Percentiles rank a stretch among this genome's conserved stretches.
phyloP scores from a whole-genome alignment of 2,797 vertebrate genomes.

The Vespertilio murinus region DNA sequence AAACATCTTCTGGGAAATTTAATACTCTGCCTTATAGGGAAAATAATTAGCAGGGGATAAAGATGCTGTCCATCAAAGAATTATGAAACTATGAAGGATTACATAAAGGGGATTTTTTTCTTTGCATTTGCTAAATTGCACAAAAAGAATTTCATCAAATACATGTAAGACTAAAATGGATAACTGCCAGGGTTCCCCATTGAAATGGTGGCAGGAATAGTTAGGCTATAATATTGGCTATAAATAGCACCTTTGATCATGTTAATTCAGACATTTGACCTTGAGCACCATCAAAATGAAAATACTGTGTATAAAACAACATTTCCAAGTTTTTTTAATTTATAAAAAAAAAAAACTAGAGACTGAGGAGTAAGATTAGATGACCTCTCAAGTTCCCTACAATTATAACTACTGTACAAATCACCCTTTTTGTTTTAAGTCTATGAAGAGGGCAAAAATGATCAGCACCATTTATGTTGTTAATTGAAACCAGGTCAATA shows the following conservation, averaged over 20 bases:
- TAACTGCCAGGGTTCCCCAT: background rate
- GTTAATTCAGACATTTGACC: conserved; percentile 11
- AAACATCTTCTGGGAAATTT: conserved; percentile 54
- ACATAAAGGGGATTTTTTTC: conserved; percentile 39
- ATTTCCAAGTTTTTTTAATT: background rate
- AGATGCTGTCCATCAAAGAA: conserved; percentile 60
- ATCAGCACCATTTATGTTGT: background rate
- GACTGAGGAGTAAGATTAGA: background rate
- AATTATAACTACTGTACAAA: background rate
- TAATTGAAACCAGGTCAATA: background rate
- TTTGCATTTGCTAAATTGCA: conserved; percentile 42
- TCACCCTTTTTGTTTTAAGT: background rate
- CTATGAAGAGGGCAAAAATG: background rate
- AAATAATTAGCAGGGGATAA: conserved; percentile 66
- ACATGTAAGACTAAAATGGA: background rate
- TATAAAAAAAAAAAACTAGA: no score
- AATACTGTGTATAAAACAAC: background rate
- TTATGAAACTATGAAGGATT: conserved; percentile 56
- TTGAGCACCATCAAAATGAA: background rate
- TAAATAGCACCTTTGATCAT: conserved; percentile 30
- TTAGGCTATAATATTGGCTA: background rate
- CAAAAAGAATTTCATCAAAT: conserved; percentile 50
- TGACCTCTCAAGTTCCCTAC: background rate
- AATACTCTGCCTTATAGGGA: conserved; percentile 35
- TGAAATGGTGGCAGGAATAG: background rate